Evolutionary conservation across 2,113 vertebrate species (phyloP), one percentile per base, ranked within the genome.

Genomic region (Cryptotis parvus): DNA sequence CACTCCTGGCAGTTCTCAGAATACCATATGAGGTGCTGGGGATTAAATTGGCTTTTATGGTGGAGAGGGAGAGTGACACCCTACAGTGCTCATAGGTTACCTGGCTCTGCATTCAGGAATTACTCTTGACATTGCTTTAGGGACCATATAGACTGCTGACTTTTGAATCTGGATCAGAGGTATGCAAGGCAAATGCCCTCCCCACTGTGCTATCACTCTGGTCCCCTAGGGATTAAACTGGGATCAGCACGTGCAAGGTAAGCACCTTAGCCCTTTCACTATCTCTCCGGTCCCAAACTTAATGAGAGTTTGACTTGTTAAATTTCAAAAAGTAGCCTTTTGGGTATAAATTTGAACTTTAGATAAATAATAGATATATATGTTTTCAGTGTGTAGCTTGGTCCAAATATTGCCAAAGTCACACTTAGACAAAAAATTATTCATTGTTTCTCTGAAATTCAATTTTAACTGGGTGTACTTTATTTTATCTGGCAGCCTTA

Each of bases 401-500:
- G 61, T 27, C 29, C n/a, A 81, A 58, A 72, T 80, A 89, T 72
- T 75, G 78, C 12, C 77, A 43, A 14, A 26, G 35, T 5, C 3
- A 33, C 80, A 81, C 41, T 68, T 52, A 31, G 3, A 12, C 26
- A 78, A 84, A 61, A 88, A 75, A 58, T 55, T 77, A 27, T 39
- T 45, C 43, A 24, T 65, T 70, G 3, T 70, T 68, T 82, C 66
- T 61, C 22, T 39, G 52, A 75, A 81, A 78, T 90, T 90, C 58
- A 82, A 49, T 90, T 66, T 80, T 84, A 41, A 65, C 74, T 75
- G 39, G 20, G 11, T 61, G 49, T 9, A 22, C 16, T 61, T 7
- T 58, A 52, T 78, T 84, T 86, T 43, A 87, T n/a, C 89, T 81
- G 75, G 55, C 18, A 52, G 55, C 93, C 10, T 68, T 63, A 77